Base-by-base conservation (phyloP, 37 sponge, comb jelly and placozoan genomes). In the Lycopodina hypogea region DNA sequence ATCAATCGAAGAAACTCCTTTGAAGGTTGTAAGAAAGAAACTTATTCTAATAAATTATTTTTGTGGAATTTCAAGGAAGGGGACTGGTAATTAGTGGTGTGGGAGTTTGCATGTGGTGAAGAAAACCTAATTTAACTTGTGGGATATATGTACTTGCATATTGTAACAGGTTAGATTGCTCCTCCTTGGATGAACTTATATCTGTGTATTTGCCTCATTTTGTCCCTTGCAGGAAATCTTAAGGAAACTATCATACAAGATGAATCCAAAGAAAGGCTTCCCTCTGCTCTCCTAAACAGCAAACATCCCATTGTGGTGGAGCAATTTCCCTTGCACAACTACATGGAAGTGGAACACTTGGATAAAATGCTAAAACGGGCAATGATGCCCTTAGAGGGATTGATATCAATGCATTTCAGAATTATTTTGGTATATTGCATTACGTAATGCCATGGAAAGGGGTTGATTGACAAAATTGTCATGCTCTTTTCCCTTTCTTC, bases 401-500 rank as follows among this genome's bases (percentile, higher is more conserved):
- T 23, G 74, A 68, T 63, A 38, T 90, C 14, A 35, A 69, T 26
- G 41, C 37, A 26, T 60, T 90, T 23, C 81, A 87, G 48, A 78
- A 86, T 37, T 90, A 90, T 78, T 90, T 82, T 82, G 90, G 90
- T 89, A 81, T 6, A 68, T n/a, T n/a, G n/a, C n/a, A n/a, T n/a
- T n/a, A n/a, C n/a, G n/a, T n/a, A n/a, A n/a, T n/a, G n/a, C n/a
- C n/a, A n/a, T n/a, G n/a, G n/a, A n/a, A n/a, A n/a, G n/a, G n/a
- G n/a, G n/a, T n/a, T n/a, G n/a, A n/a, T n/a, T n/a, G n/a, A n/a
- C n/a, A n/a, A n/a, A n/a, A n/a, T n/a, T n/a, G n/a, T n/a, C n/a
- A n/a, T n/a, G n/a, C n/a, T n/a, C n/a, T n/a, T n/a, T n/a, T n/a
- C n/a, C n/a, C n/a, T n/a, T n/a, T n/a, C n/a, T n/a, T n/a, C n/a